Conservation (phyloP, 2,888 invertebrate genomes). For the Thyatira batis region DNA sequence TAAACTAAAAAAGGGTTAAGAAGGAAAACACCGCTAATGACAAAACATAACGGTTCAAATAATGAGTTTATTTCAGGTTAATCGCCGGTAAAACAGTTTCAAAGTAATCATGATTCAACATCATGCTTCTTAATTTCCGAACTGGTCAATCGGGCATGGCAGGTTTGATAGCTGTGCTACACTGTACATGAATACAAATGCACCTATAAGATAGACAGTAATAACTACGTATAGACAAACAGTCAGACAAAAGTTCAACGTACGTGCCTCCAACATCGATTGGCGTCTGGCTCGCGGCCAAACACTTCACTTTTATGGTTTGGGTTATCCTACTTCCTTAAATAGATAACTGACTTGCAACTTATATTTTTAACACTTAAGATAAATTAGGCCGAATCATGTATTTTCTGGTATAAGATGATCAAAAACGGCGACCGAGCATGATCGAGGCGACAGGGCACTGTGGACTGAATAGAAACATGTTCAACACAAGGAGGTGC, state of each 20-base stretch:
- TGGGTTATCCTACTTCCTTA: slow-evolving; percentile 70
- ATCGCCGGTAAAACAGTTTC: neutral
- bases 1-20: neutral
- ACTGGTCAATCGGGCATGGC: slow-evolving; percentile 5
- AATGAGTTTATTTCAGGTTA: neutral
- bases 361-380: neutral
- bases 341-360: slow-evolving; percentile 57
- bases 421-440: too few species aligned
- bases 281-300: slow-evolving; percentile 70
- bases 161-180: slow-evolving; percentile 26
- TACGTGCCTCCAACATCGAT: slow-evolving; percentile 61
- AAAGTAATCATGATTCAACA: slow-evolving; percentile 1
- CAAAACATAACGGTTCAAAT: neutral
- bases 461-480: too few species aligned
- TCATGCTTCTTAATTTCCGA: slow-evolving; percentile 6
- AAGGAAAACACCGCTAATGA: neutral
- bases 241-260: slow-evolving; percentile 67
- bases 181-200: slow-evolving; percentile 34
- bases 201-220: slow-evolving; percentile 8
- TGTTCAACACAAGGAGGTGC: too few species aligned
- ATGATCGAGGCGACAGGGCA: too few species aligned
- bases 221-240: slow-evolving; percentile 28
- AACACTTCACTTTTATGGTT: slow-evolving; percentile 70
- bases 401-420: too few species aligned
- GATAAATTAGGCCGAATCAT: too few species aligned